A percentile compares a stretch with the other conserved stretches of the same genome.
These are phyloP conservation scores for Chymomyza costata DNA, from an alignment of 1,140 invertebrate species.

Conservation along the genomic window DNA sequence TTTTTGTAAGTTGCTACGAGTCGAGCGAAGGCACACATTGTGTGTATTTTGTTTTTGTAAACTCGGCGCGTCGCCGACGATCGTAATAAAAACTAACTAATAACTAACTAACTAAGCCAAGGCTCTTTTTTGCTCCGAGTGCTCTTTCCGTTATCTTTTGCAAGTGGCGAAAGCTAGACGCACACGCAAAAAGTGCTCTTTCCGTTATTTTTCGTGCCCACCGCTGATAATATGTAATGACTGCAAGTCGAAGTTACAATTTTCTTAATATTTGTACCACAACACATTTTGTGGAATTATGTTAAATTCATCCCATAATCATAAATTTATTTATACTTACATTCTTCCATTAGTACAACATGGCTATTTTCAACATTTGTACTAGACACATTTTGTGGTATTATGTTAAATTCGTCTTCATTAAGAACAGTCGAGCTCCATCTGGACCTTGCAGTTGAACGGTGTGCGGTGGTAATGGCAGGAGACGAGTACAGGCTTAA, in stretches of 20 bases:
- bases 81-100: too few relatives aligned
- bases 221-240: not conserved
- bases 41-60: too few relatives aligned
- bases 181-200: too few relatives aligned
- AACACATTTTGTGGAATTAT: not conserved
- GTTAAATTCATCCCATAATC: not conserved
- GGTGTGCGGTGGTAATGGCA: constrained; percentile 77
- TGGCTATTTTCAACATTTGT: constrained; percentile 80
- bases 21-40: too few relatives aligned
- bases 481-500: constrained; percentile 91
- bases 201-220: not conserved
- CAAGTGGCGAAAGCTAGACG: too few relatives aligned
- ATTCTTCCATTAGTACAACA: constrained; percentile 84
- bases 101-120: too few relatives aligned
- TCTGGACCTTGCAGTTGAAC: constrained; percentile 80
- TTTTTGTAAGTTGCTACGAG: too few relatives aligned
- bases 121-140: not conserved
- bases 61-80: too few relatives aligned
- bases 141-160: too few relatives aligned
- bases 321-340: constrained; percentile 68
- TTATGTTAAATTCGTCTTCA: constrained; percentile 96
- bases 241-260: not conserved
- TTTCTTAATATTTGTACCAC: too few relatives aligned
- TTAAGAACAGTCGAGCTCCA: constrained; percentile 93
- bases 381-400: constrained; percentile 83